These are phyloP conservation scores for Cephonodes hylas DNA, from an alignment of 2,888 invertebrate genomes.

Conservation along the genomic window DNA sequence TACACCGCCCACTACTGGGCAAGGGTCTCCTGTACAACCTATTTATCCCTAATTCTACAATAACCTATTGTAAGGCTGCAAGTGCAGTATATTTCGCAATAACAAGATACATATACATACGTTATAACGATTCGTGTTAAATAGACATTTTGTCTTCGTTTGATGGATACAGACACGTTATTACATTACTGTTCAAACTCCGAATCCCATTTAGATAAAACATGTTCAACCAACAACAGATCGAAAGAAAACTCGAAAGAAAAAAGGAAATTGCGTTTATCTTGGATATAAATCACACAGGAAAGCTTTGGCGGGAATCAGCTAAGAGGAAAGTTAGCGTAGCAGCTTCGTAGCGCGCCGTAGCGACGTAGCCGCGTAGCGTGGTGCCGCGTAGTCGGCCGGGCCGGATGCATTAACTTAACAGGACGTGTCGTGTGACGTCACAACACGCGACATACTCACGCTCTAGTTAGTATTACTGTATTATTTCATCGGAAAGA, in stretches of 20 bases:
- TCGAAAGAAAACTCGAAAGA: background rate
- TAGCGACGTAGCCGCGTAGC: background rate
- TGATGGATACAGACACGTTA: background rate
- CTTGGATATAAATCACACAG: conserved; percentile 6
- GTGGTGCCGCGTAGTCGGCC: background rate
- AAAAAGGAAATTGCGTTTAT: background rate
- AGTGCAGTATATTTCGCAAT: background rate
- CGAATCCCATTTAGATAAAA: background rate
- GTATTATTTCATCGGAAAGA: background rate
- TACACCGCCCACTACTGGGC: no score
- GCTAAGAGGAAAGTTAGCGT: conserved; percentile 26
- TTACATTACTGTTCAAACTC: background rate
- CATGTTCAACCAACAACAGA: background rate
- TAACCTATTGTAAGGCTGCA: no score
- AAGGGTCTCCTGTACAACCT: no score
- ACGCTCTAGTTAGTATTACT: background rate
- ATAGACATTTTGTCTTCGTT: background rate
- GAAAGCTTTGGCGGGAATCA: conserved; percentile 20
- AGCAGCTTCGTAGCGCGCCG: background rate
- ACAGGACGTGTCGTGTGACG: conserved; percentile 20
- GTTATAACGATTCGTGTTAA: background rate
- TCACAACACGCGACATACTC: background rate
- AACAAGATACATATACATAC: background rate
- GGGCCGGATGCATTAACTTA: conserved; percentile 6
- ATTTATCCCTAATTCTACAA: no score